Evolutionary conservation across 2,113 vertebrate species (phyloP), one percentile per base, ranked within the genome.

Genomic region (Lasiurus borealis): DNA sequence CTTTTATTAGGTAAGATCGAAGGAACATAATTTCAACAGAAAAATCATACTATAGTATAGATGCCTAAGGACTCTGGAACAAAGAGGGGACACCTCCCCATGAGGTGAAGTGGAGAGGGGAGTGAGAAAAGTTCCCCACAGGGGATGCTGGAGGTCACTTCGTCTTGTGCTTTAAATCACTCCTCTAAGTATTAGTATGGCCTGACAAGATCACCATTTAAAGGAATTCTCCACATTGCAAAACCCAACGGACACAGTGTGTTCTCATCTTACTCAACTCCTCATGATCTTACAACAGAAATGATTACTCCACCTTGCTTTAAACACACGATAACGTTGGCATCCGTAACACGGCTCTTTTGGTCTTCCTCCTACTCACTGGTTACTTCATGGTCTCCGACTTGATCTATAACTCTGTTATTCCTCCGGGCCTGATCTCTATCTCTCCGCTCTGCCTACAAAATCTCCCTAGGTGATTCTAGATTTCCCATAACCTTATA

Each of bases 241-340:
- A 80, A 95, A 85, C 76, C 83, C 81, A 76, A 1, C 0, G 2
- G 50, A 64, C 85, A 2, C 85, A 2, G 1, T 16, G 52, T 29
- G 52, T 92, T 50, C 62, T 75, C 66, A 40, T 31, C 64, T 46
- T 72, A 44, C 85, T 50, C 93, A 93, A 78, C 50, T 86, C 46
- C 14, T 44, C 9, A 2, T 40, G 44, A 31, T 69, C 50, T 93
- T 69, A 48, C 29, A 44, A 76, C 40, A 91, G 34, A 68, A n/a
- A 27, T 1, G 40, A 54, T 83, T 29, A n/a, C 93, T 34, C 62
- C 69, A 80, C 15, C n/a, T 50, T 90, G 62, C 31, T 40, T 59
- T 40, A 72, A 83, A 80, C 85, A 36, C 5, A 23, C 1, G 6
- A 10, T 48, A 78, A 54, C 4, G 27, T 0, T 8, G n/a, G 27